These are phyloP conservation scores for Galeruca laticollis DNA, from an alignment of 2,888 invertebrate species.

Conservation along the genomic window DNA sequence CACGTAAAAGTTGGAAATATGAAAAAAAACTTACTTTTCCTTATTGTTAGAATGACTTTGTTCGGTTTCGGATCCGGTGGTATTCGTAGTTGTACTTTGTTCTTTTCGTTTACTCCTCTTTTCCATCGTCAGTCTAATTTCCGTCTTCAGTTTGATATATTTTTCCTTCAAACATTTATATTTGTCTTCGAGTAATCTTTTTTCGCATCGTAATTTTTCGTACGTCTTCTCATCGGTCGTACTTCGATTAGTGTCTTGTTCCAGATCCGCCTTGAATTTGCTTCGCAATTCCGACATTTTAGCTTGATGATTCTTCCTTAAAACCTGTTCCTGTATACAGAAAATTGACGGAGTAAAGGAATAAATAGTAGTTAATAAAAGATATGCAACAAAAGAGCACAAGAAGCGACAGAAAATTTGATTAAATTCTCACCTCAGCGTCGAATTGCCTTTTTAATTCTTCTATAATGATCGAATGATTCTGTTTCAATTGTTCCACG, in stretches of 20 bases:
- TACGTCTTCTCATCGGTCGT: slow-evolving; percentile 64
- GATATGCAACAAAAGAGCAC: too few species aligned
- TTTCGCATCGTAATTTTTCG: slow-evolving; percentile 78
- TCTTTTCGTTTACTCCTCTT: slow-evolving; percentile 77
- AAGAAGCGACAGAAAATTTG: too few species aligned
- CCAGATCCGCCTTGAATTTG: slow-evolving; percentile 70
- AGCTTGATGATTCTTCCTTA: slow-evolving; percentile 77
- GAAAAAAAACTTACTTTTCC: slow-evolving; percentile 55
- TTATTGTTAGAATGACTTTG: slow-evolving; percentile 79
- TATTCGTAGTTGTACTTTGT: slow-evolving; percentile 70
- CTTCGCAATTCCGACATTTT: slow-evolving; percentile 75
- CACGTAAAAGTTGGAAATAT: not conserved
- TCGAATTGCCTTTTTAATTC: slow-evolving; percentile 74
- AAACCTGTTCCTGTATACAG: slow-evolving; percentile 72
- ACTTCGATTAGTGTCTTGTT: slow-evolving; percentile 57
- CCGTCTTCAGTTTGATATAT: slow-evolving; percentile 82
- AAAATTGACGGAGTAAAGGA: not conserved
- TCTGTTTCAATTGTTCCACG: slow-evolving; percentile 70
- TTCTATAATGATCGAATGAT: slow-evolving; percentile 73
- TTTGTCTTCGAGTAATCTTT: slow-evolving; percentile 80
- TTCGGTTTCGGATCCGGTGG: slow-evolving; percentile 84
- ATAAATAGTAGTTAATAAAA: too few species aligned
- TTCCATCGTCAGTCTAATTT: slow-evolving; percentile 83
- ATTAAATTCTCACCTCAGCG: slow-evolving; percentile 72
- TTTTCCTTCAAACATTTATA: slow-evolving; percentile 86